phyloP scores from a whole-genome alignment of 2,888 invertebrate species.

The Drosophila bunnanda region DNA sequence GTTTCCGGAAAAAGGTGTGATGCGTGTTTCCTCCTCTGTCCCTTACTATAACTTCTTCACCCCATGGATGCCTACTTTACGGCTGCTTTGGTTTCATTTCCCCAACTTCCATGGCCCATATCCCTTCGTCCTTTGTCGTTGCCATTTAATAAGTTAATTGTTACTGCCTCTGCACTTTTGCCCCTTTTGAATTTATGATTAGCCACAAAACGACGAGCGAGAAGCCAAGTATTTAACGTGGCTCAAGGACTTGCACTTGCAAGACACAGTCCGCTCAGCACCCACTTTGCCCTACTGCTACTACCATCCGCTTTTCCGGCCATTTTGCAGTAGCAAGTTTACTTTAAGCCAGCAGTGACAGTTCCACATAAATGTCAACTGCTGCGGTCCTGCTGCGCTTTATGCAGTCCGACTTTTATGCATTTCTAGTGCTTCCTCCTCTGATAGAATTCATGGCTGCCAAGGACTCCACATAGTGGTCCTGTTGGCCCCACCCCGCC shows the following conservation, averaged over 20 bases:
- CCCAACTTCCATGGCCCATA: conserved; percentile 49
- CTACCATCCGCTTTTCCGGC: conserved; percentile 7
- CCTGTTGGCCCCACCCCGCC: conserved; percentile 4
- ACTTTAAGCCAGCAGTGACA: conserved; percentile 46
- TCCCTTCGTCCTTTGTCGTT: conserved; percentile 41
- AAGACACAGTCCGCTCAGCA: not conserved
- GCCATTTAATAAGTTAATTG: conserved; percentile 82
- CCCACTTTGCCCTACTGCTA: conserved; percentile 8
- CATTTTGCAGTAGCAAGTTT: conserved; percentile 31
- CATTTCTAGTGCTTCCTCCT: conserved; percentile 70
- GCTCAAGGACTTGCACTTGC: conserved; percentile 38
- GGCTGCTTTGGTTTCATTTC: conserved; percentile 57
- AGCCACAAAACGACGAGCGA: conserved; percentile 46
- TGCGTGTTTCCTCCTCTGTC: conserved; percentile 3
- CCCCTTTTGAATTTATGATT: conserved; percentile 75
- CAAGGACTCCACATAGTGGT: conserved; percentile 55
- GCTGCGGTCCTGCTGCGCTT: conserved; percentile 67
- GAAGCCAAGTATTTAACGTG: conserved; percentile 55
- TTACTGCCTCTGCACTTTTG: conserved; percentile 74
- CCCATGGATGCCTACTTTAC: conserved; percentile 44
- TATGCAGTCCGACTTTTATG: conserved; percentile 76
- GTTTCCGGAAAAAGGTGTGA: conserved; percentile 44
- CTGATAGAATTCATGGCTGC: conserved; percentile 52
- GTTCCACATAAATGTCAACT: conserved; percentile 73
- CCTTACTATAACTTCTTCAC: not conserved